Percentiles rank a stretch among this genome's conserved stretches.
Evolutionary conservation across 2,797 vertebrate species (phyloP).

Genomic region (Lutjanus argentimaculatus): DNA sequence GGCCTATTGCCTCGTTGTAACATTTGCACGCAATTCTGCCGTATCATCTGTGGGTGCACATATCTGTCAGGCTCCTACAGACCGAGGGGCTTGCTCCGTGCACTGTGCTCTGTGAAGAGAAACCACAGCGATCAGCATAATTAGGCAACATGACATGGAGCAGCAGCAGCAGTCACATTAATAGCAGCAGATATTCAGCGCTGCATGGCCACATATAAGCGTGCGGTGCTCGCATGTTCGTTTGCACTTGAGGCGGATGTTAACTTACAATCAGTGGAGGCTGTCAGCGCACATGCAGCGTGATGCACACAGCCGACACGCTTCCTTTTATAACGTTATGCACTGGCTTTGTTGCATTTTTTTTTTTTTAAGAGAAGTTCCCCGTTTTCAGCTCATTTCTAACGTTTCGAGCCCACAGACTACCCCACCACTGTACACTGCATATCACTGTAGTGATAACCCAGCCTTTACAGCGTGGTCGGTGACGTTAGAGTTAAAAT

Average conservation of each 20-base stretch:
- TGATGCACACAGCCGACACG: not conserved
- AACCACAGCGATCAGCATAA: conserved; percentile 54
- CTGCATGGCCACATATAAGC: not conserved
- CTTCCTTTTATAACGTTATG: not conserved
- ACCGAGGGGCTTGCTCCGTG: conserved; percentile 38
- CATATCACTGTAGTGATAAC: not conserved
- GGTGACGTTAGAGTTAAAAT: not conserved
- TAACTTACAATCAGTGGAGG: conserved; percentile 31
- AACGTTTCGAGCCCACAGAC: not conserved
- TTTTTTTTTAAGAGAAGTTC: conserved; percentile 6
- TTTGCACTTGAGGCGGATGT: conserved; percentile 66
- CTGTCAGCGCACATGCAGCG: conserved; percentile 31
- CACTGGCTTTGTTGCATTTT: not conserved
- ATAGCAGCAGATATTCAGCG: not conserved
- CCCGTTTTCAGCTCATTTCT: not conserved
- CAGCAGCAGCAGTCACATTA: not conserved
- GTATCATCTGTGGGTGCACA: conserved; percentile 61
- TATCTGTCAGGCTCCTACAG: conserved; percentile 45
- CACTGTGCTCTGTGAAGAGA: conserved; percentile 61
- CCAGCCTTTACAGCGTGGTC: not conserved
- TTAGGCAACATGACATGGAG: conserved; percentile 22
- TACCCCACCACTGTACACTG: not conserved
- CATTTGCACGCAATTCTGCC: conserved; percentile 53
- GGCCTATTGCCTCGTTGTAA: conserved; percentile 54
- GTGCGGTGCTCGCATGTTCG: conserved; percentile 9